phyloP scores from a whole-genome alignment of 2,888 invertebrate species.

The Luperina nickerlii region DNA sequence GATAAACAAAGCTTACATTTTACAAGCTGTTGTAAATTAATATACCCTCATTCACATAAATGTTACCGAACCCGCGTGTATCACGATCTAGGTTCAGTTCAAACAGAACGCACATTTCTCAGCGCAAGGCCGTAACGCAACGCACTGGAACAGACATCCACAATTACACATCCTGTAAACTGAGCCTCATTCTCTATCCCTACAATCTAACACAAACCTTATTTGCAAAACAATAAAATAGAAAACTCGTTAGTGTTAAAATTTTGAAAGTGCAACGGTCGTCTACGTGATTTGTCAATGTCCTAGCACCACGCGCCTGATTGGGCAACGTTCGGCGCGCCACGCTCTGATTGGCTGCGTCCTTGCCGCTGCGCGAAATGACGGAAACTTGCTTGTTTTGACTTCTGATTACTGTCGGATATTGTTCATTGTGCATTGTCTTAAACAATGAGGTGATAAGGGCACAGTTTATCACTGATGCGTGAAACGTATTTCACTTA shows the following conservation, averaged over 20 bases:
- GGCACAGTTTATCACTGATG: conserved; percentile 8
- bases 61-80: conserved; percentile 17
- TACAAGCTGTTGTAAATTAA: not conserved
- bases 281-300: conserved; percentile 50
- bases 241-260: conserved; percentile 20
- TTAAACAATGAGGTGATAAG: conserved; percentile 38
- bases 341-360: conserved; percentile 80
- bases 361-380: conserved; percentile 67
- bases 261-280: conserved; percentile 58
- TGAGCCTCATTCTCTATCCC: not conserved
- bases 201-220: conserved; percentile 18
- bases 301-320: conserved; percentile 56
- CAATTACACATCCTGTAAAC: conserved; percentile 22
- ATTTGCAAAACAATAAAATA: conserved; percentile 5
- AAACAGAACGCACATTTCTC: not conserved
- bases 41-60: not conserved
- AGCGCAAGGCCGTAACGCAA: conserved; percentile 28
- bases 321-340: conserved; percentile 72
- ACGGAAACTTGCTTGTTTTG: conserved; percentile 47
- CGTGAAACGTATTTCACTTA: not conserved
- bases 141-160: not conserved
- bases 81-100: conserved; percentile 9
- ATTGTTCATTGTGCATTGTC: conserved; percentile 54
- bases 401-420: conserved; percentile 15
- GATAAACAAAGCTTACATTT: not conserved